Evolutionary conservation across 2,888 invertebrate genomes (phyloP).

Genomic region (Epirrita christyi): DNA sequence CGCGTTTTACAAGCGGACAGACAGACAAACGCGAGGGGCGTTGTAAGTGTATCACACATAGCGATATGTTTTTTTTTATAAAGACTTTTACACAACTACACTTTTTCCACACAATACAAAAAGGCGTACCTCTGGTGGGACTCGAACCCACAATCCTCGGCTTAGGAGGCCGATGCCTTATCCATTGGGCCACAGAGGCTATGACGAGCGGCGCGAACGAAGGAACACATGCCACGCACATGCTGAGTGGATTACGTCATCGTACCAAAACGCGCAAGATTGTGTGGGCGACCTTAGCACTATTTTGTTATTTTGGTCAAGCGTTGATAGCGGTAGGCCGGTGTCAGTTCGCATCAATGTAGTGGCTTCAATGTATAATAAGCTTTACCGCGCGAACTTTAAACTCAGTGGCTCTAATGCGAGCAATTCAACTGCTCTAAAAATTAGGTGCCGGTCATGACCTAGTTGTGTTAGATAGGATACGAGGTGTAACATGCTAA

Average conservation of each 20-base stretch:
- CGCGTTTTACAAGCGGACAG: too few relatives aligned
- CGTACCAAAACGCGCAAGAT: conserved; percentile 46
- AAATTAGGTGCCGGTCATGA: too few relatives aligned
- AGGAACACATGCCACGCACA: conserved; percentile 59
- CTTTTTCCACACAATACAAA: conserved; percentile 46
- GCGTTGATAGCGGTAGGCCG: conserved; percentile 14
- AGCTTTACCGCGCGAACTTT: background rate
- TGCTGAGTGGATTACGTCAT: conserved; percentile 61
- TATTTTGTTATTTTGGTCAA: conserved; percentile 41
- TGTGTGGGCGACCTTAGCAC: conserved; percentile 52
- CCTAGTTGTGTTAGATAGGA: too few relatives aligned
- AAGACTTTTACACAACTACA: background rate
- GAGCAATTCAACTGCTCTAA: too few relatives aligned
- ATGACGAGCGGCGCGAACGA: conserved; percentile 93
- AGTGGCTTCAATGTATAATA: conserved; percentile 1
- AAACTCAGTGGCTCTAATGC: too few relatives aligned
- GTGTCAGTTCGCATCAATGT: background rate
- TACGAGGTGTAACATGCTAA: too few relatives aligned
- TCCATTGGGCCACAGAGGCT: conserved; percentile 94
- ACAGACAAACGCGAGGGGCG: too few relatives aligned
- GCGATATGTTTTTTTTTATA: background rate
- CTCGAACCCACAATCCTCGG: conserved; percentile 94
- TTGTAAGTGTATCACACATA: background rate
- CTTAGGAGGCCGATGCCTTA: conserved; percentile 94
- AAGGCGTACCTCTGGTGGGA: conserved; percentile 91